phyloP scores from a whole-genome alignment of 2,113 vertebrate genomes.

The Corythornis vintsioides region DNA sequence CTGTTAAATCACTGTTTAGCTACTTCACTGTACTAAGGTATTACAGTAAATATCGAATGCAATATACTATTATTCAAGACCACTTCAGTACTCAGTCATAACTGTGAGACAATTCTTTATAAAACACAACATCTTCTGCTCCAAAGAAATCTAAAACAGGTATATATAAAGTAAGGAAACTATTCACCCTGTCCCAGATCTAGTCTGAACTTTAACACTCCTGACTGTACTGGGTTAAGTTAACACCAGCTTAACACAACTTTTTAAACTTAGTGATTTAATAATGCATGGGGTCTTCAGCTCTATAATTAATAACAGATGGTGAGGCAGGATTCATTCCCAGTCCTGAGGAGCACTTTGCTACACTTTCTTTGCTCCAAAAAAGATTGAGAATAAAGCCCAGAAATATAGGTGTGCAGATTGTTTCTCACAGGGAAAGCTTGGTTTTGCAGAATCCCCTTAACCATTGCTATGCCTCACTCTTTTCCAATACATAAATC shows the following conservation, averaged over 20 bases:
- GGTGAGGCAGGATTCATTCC: slow-evolving; percentile 66
- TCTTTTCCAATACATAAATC: neutral
- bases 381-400: slow-evolving; percentile 58
- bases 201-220: slow-evolving; percentile 31
- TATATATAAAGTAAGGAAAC: neutral
- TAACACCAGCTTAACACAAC: slow-evolving; percentile 50
- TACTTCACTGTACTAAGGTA: neutral
- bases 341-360: slow-evolving; percentile 64
- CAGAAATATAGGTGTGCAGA: slow-evolving; percentile 62
- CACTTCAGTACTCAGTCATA: slow-evolving; percentile 35
- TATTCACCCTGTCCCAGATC: neutral
- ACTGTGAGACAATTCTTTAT: slow-evolving; percentile 18
- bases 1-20: neutral
- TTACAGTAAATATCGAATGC: slow-evolving; percentile 40
- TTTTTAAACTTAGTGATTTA: slow-evolving; percentile 65
- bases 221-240: slow-evolving; percentile 28
- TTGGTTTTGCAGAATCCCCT: neutral
- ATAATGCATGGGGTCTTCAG: slow-evolving; percentile 64
- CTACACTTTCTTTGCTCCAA: slow-evolving; percentile 49
- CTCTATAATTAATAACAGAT: slow-evolving; percentile 75
- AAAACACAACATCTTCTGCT: neutral
- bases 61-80: slow-evolving; percentile 41
- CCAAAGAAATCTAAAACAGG: neutral
- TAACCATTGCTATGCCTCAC: slow-evolving; percentile 24
- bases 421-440: slow-evolving; percentile 39